Evolutionary conservation across 2,797 vertebrate genomes (phyloP), one percentile per base, ranked within the genome.

Genomic region (Nannoperca obscura): DNA sequence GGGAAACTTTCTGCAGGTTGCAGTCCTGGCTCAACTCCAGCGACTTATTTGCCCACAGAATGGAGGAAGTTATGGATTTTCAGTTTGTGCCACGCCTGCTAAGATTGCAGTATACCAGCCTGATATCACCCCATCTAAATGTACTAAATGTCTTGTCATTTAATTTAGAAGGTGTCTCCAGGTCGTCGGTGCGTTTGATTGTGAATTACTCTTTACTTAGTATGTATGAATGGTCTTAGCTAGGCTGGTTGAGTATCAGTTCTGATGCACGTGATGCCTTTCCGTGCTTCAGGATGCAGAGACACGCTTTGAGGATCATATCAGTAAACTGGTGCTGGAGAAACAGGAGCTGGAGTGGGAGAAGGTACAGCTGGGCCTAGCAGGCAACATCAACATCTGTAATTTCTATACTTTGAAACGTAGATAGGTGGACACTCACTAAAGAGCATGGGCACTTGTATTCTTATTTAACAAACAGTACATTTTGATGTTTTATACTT

Each of bases 341-440:
- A 97, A 95, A 65, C 97, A 98, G 86, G 97, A 99, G 88, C 92
- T 98, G 78, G 96, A 96, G 69, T 98, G 97, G 97, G 95, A 97
- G 86, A 98, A 96, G 94, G 97, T 98, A 84, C 58, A 87, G 92
- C 32, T 50, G n/a, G 50, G 40, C n/a, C 24, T 22, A 11, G 1
- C 46, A 34, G 36, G 2, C 30, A 7, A 44, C 38, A 47, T 27
- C 11, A 71, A 7, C 9, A 24, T 44, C 22, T 53, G 34, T 62
- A 17, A 32, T 30, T 40, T 63, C 12, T 74, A 7, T 5, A 1
- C 42, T 42, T 81, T 49, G 6, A 2, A 57, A 24, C 6, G 27
- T 65, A 53, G 27, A 59, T 17, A 4, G 4, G 7, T 24, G n/a
- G 17, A 42, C 20, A 52, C 44, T 47, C 7, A 42, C 32, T 20